These are phyloP conservation scores for Thalassoma bifasciatum DNA, from an alignment of 2,113 vertebrate species.

Conservation along the genomic window DNA sequence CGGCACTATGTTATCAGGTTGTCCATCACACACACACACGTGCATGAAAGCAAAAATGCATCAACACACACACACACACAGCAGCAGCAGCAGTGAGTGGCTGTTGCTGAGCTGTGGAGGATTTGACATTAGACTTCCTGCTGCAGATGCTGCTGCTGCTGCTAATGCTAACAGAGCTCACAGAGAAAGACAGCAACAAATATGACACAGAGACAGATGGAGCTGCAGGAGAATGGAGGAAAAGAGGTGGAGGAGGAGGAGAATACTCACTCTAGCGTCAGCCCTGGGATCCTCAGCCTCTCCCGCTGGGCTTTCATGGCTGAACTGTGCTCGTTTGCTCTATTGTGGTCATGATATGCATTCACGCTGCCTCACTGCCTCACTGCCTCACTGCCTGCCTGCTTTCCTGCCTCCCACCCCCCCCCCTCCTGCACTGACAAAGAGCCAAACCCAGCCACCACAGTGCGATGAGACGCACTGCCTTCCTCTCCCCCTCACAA, in stretches of 20 bases:
- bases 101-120: conserved; percentile 79
- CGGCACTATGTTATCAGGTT: conserved; percentile 68
- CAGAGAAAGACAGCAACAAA: conserved; percentile 61
- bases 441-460: conserved; percentile 89
- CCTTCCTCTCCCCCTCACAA: conserved; percentile 43
- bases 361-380: conserved; percentile 85
- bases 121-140: conserved; percentile 82
- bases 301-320: conserved; percentile 99
- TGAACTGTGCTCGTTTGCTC: conserved; percentile 87
- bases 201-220: conserved; percentile 56
- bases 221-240: conserved; percentile 78
- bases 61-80: conserved; percentile 33
- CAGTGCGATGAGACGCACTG: conserved; percentile 86
- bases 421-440: conserved; percentile 85
- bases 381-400: too few species aligned
- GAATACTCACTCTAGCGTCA: conserved; percentile 99
- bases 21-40: conserved; percentile 18
- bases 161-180: conserved; percentile 68
- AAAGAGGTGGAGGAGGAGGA: too few species aligned
- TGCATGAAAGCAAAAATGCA: conserved; percentile 40
- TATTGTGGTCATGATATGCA: conserved; percentile 94
- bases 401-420: conserved; percentile 45
- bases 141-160: conserved; percentile 84
- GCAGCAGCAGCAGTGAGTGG: conserved; percentile 19
- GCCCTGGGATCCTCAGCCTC: conserved; percentile 98